phyloP scores from a whole-genome alignment of 2,888 invertebrate species.

The Xestia ashworthii region DNA sequence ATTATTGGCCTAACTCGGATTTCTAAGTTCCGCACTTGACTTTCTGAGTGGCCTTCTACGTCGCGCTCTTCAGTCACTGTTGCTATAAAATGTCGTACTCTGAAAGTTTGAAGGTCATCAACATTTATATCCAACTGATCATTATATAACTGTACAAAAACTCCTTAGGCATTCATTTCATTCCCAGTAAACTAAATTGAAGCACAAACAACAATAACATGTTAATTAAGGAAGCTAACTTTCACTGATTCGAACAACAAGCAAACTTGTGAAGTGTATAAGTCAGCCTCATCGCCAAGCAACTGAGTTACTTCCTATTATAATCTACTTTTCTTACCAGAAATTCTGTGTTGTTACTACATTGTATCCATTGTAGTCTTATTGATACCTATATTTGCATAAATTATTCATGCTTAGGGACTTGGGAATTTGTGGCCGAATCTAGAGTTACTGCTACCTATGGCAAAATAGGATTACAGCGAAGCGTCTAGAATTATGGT shows the following conservation, averaged over 20 bases:
- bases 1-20: neutral
- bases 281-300: conserved; percentile 25
- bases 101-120: neutral
- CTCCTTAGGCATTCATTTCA: neutral
- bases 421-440: neutral
- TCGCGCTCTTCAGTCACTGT: neutral
- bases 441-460: neutral
- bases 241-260: conserved; percentile 39
- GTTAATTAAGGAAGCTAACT: conserved; percentile 27
- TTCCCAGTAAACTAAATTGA: conserved; percentile 15
- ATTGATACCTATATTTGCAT: neutral
- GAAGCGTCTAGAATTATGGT: neutral
- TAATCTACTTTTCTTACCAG: neutral
- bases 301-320: conserved; percentile 19
- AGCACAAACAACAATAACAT: conserved; percentile 16
- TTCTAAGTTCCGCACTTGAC: neutral
- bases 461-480: neutral
- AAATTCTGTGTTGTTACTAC: neutral
- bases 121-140: neutral
- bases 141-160: neutral
- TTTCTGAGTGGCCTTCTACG: neutral
- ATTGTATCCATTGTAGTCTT: conserved; percentile 1
- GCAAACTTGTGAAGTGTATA: conserved; percentile 36
- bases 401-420: neutral
- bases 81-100: neutral